phyloP scores from a whole-genome alignment of 1,140 invertebrate genomes.

The Musca domestica region DNA sequence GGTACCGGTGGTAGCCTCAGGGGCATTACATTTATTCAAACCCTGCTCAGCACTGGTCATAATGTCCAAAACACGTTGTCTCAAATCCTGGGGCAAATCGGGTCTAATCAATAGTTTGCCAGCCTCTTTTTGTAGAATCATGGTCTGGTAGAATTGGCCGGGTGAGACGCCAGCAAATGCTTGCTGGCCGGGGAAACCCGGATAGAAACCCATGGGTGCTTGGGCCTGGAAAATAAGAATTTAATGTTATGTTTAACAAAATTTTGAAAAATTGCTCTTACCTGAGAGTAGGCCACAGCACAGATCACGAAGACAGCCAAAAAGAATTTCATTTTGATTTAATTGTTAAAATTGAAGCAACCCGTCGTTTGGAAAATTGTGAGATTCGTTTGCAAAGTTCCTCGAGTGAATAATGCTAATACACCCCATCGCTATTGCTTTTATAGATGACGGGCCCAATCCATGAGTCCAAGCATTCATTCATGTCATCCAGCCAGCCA shows the following conservation, averaged over 20 bases:
- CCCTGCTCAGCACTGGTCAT: conserved; percentile 31
- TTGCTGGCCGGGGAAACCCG: neutral
- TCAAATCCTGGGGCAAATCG: conserved; percentile 36
- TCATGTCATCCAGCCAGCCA: too few relatives aligned
- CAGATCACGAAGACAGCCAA: neutral
- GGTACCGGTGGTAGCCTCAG: neutral
- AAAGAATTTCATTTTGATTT: conserved; percentile 6
- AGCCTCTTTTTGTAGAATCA: conserved; percentile 37
- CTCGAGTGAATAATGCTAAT: neutral
- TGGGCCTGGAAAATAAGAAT: neutral
- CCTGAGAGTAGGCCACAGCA: neutral
- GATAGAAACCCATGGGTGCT: neutral
- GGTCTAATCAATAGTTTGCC: conserved; percentile 36
- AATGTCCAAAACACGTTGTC: conserved; percentile 34
- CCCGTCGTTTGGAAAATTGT: too few relatives aligned
- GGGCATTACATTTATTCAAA: conserved; percentile 29
- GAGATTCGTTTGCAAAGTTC: neutral
- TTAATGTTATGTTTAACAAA: neutral
- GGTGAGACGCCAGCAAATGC: conserved; percentile 6
- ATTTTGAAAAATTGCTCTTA: neutral
- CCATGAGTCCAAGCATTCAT: too few relatives aligned
- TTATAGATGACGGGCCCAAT: neutral
- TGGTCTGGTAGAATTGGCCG: neutral
- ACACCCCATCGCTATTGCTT: neutral
- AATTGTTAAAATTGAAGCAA: too few relatives aligned